Conservation (phyloP, 2,797 vertebrate genomes). For the Clarias pachynema region DNA sequence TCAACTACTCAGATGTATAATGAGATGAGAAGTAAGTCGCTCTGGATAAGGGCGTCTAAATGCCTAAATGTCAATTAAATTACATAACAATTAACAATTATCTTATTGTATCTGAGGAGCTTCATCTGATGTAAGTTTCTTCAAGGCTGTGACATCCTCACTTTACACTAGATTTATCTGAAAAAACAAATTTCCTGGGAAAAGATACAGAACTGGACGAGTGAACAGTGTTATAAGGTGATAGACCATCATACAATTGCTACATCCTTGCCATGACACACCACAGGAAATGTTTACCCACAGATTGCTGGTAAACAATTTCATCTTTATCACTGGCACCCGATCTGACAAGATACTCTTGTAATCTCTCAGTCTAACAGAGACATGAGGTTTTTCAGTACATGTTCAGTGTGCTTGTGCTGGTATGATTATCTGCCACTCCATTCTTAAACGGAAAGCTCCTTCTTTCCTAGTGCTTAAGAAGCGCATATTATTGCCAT, state of each 20-base stretch:
- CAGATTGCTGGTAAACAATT: slow-evolving; percentile 4
- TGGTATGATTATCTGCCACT: neutral
- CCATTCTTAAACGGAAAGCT: neutral
- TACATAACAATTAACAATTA: too few relatives aligned
- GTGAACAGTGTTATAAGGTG: too few relatives aligned
- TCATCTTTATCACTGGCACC: slow-evolving; percentile 10
- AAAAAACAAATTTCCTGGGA: neutral
- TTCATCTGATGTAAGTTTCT: neutral
- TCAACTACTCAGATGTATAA: too few relatives aligned
- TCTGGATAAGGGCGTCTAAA: too few relatives aligned
- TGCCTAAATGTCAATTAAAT: too few relatives aligned
- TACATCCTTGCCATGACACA: neutral
- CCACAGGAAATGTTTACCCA: slow-evolving; percentile 11
- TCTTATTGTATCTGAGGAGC: neutral
- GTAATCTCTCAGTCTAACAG: slow-evolving; percentile 4
- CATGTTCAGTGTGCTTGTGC: neutral
- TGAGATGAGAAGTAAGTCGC: too few relatives aligned
- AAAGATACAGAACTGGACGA: neutral
- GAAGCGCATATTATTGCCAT: neutral
- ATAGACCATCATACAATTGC: neutral
- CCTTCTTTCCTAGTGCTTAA: neutral
- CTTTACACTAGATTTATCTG: neutral
- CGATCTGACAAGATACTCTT: neutral
- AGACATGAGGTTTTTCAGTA: neutral
- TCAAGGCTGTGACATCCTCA: neutral